Evolutionary conservation across 2,888 invertebrate genomes (phyloP).

Genomic region (Eristalinus sepulchralis): DNA sequence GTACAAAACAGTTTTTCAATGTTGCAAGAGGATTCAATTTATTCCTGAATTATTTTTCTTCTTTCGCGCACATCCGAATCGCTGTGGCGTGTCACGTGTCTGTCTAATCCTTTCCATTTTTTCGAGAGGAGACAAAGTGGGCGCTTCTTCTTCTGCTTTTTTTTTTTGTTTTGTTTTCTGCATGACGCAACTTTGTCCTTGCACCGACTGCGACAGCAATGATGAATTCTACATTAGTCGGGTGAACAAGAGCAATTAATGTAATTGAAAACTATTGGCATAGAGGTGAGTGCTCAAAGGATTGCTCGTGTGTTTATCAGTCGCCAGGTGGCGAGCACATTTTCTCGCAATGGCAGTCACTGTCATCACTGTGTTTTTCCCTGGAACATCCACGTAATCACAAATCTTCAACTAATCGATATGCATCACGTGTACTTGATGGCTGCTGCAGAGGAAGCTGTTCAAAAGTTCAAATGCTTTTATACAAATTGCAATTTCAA

Average conservation of each 20-base stretch:
- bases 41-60: slow-evolving; percentile 53
- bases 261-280: slow-evolving; percentile 67
- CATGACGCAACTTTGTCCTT: slow-evolving; percentile 41
- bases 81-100: slow-evolving; percentile 41
- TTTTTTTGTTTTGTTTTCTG: slow-evolving; percentile 37
- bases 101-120: slow-evolving; percentile 40
- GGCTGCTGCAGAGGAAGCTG: not conserved
- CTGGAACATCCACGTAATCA: slow-evolving; percentile 57
- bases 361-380: slow-evolving; percentile 25
- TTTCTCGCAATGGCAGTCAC: slow-evolving; percentile 32
- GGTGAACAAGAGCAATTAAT: slow-evolving; percentile 64
- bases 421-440: slow-evolving; percentile 61
- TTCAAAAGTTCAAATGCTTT: slow-evolving; percentile 59
- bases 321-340: slow-evolving; percentile 31
- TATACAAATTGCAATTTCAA: slow-evolving; percentile 60
- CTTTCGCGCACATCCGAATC: not conserved
- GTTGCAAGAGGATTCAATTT: slow-evolving; percentile 63
- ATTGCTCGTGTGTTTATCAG: slow-evolving; percentile 31
- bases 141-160: too few species aligned
- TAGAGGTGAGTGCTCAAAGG: slow-evolving; percentile 22
- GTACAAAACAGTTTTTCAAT: slow-evolving; percentile 46
- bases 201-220: slow-evolving; percentile 1
- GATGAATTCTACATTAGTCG: slow-evolving; percentile 56
- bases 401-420: slow-evolving; percentile 62
- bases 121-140: not conserved